A percentile compares a stretch with the other conserved stretches of the same genome.
Evolutionary conservation across 2,888 invertebrate genomes (phyloP).

Genomic region (Epirrhoe tristata): DNA sequence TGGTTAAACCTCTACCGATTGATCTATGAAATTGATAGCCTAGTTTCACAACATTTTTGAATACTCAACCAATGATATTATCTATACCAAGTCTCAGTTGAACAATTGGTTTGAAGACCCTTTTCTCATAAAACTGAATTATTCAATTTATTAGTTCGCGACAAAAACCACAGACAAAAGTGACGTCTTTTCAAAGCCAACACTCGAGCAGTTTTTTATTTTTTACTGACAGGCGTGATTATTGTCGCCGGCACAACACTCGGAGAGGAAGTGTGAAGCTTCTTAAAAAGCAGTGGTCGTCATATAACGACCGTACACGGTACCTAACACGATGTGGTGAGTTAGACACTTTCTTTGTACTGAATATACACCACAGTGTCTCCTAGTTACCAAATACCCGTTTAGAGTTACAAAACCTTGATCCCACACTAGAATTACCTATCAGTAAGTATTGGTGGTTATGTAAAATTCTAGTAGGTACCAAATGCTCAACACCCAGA

Average conservation of each 20-base stretch:
- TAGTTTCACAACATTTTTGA: neutral
- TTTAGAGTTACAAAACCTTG: too few species aligned
- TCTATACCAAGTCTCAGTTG: neutral
- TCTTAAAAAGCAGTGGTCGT: neutral
- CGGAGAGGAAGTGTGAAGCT: slow-evolving; percentile 44
- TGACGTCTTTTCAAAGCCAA: slow-evolving; percentile 9
- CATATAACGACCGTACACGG: neutral
- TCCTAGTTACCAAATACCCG: too few species aligned
- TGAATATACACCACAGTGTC: too few species aligned
- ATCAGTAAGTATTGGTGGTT: too few species aligned
- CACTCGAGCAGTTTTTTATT: slow-evolving; percentile 18
- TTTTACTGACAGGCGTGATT: slow-evolving; percentile 65
- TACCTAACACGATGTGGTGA: neutral
- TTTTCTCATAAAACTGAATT: slow-evolving; percentile 14
- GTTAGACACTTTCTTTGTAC: neutral
- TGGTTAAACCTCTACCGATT: neutral
- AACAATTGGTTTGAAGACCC: neutral
- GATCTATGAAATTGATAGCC: slow-evolving; percentile 2
- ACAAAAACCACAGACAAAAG: slow-evolving; percentile 13
- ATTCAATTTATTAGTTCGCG: slow-evolving; percentile 7
- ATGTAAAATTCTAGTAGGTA: too few species aligned
- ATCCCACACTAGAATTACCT: too few species aligned
- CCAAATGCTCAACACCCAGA: too few species aligned
- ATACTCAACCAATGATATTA: neutral
- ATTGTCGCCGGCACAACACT: slow-evolving; percentile 69